Base-by-base conservation (phyloP, 2,797 vertebrate genomes). In the Rhynchotus rufescens region DNA sequence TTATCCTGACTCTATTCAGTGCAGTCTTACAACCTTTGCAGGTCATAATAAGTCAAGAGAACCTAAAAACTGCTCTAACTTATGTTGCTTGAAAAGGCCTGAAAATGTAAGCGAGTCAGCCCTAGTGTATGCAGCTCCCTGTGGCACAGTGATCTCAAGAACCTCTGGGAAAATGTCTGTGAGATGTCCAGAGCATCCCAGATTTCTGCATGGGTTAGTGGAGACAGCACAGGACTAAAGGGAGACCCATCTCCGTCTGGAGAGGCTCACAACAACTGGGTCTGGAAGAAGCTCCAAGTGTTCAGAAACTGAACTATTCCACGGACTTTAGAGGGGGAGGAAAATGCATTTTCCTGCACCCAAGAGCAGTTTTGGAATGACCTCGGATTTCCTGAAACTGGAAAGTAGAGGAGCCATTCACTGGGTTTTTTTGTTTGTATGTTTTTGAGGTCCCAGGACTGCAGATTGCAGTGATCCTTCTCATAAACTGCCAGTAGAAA, bases 71-170 rank as follows among this genome's bases (percentile, higher is more conserved):
- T 36, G 21, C 21, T 60, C 59, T 36, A 25, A 77, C 30, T 77
- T 74, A n/a, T 52, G 21, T 17, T 68, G 49, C 64, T 57, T 80
- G 64, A 82, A 84, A 44, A 56, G 6, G 4, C 17, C 15, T 82
- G 76, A 80, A 86, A 84, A 81, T 17, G 6, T 15, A 52, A 47
- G 64, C 47, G 4, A 4, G 14, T 44, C 86, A 82, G 32, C 30
- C 56, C 60, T 2, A 64, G 21, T 8, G 10, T 10, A 22, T 10
- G n/a, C 0, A 0, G 40, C 60, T 88, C 84, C 17, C 42, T n/a
- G 21, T 36, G 22, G n/a, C 34, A 36, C 17, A 30, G 21, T 60
- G 34, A 60, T 34, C 12, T 14, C 59, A 36, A 60, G 59, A 60
- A 60, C 8, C 23, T 36, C 6, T 12, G 19, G 11, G 45, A 86